Percentiles rank a stretch among this genome's conserved stretches.
phyloP scores from a whole-genome alignment of 2,797 vertebrate genomes.

The Lagorchestes hirsutus region DNA sequence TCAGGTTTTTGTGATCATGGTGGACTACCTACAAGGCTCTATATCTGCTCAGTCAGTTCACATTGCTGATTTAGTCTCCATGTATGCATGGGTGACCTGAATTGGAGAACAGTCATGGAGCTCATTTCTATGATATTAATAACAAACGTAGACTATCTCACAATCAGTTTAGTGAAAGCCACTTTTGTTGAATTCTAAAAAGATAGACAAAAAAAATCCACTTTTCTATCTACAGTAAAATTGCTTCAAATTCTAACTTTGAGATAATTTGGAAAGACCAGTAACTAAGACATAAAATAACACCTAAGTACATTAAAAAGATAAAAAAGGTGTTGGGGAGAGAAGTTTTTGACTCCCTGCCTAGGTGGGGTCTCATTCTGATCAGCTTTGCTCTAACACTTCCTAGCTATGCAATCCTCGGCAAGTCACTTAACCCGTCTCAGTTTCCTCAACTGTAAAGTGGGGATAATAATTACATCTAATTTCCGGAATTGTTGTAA shows the following conservation, averaged over 20 bases:
- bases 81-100: not conserved
- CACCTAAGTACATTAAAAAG: not conserved
- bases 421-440: not conserved
- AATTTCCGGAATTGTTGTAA: not conserved
- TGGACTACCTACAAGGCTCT: not conserved
- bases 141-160: constrained; percentile 2
- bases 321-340: not conserved
- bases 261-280: constrained; percentile 43
- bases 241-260: constrained; percentile 39
- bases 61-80: not conserved
- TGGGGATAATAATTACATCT: not conserved
- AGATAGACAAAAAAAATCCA: not conserved
- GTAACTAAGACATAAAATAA: not conserved
- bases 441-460: not conserved
- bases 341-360: not conserved
- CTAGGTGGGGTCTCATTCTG: not conserved
- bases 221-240: constrained; percentile 40
- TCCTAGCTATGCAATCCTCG: not conserved
- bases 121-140: constrained; percentile 40
- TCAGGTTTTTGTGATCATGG: not conserved
- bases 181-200: constrained; percentile 27
- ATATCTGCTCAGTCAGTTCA: not conserved
- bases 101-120: not conserved
- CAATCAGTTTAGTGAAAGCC: not conserved
- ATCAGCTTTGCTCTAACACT: not conserved